A percentile compares a stretch with the other conserved stretches of the same genome.
Evolutionary conservation across 2,888 invertebrate species (phyloP).

Genomic region (Gisinianus flammeolus): DNA sequence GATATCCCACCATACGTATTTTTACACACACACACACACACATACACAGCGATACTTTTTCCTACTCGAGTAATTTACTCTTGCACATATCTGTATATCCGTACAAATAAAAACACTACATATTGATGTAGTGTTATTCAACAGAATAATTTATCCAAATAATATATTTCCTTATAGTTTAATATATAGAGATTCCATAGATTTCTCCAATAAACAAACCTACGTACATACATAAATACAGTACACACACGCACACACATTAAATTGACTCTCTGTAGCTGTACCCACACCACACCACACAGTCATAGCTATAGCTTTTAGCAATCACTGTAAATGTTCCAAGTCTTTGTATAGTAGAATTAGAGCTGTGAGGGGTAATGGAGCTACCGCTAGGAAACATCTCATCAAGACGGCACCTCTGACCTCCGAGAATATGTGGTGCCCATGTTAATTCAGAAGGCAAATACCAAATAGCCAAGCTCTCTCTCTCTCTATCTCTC

Average conservation of each 20-base stretch:
- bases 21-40: too few species aligned
- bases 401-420: conserved; percentile 50
- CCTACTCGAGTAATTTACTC: too few species aligned
- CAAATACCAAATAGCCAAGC: not conserved
- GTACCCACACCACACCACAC: not conserved
- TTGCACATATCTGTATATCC: too few species aligned
- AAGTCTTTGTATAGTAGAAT: conserved; percentile 42
- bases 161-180: too few species aligned
- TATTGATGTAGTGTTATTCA: not conserved
- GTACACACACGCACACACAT: too few species aligned
- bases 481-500: not conserved
- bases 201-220: too few species aligned
- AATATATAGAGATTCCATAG: too few species aligned
- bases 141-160: not conserved
- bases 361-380: conserved; percentile 48
- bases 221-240: not conserved
- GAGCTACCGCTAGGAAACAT: conserved; percentile 51
- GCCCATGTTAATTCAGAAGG: not conserved
- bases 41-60: too few species aligned
- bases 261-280: not conserved
- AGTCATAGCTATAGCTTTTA: not conserved
- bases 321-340: conserved; percentile 5
- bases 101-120: too few species aligned
- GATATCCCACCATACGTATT: conserved; percentile 13
- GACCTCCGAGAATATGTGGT: conserved; percentile 33